phyloP scores from a whole-genome alignment of 2,888 invertebrate species.

The Phania funesta region DNA sequence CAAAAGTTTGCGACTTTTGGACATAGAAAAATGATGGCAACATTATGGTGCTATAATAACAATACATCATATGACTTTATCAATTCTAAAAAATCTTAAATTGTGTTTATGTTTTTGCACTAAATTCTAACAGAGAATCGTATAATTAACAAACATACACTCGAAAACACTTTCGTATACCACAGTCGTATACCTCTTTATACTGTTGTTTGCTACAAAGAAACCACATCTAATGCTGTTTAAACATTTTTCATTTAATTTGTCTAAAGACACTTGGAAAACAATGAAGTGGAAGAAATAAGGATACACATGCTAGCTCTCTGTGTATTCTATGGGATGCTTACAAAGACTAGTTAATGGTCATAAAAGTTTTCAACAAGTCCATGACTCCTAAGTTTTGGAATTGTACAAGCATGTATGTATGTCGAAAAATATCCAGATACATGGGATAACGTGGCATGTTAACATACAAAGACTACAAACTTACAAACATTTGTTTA shows the following conservation, averaged over 20 bases:
- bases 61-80: slow-evolving; percentile 65
- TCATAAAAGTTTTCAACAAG: slow-evolving; percentile 53
- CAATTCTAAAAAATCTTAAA: slow-evolving; percentile 63
- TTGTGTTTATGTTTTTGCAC: slow-evolving; percentile 52
- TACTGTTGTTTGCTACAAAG: neutral
- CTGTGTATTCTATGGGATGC: neutral
- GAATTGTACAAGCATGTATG: neutral
- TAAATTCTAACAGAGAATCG: slow-evolving; percentile 61
- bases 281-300: slow-evolving; percentile 32
- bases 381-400: slow-evolving; percentile 50
- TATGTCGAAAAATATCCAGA: neutral
- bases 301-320: slow-evolving; percentile 2
- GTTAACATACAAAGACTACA: slow-evolving; percentile 39
- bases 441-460: slow-evolving; percentile 29
- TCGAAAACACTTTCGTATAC: neutral
- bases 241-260: slow-evolving; percentile 66
- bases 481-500: neutral
- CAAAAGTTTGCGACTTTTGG: slow-evolving; percentile 58
- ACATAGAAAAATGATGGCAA: slow-evolving; percentile 66
- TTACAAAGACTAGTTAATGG: slow-evolving; percentile 26
- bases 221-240: slow-evolving; percentile 50
- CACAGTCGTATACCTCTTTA: neutral
- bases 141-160: slow-evolving; percentile 20
- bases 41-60: slow-evolving; percentile 66
- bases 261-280: slow-evolving; percentile 59